Evolutionary conservation across 2,888 invertebrate species (phyloP), one percentile per base, ranked within the genome.

Genomic region (Hemithea aestivaria): DNA sequence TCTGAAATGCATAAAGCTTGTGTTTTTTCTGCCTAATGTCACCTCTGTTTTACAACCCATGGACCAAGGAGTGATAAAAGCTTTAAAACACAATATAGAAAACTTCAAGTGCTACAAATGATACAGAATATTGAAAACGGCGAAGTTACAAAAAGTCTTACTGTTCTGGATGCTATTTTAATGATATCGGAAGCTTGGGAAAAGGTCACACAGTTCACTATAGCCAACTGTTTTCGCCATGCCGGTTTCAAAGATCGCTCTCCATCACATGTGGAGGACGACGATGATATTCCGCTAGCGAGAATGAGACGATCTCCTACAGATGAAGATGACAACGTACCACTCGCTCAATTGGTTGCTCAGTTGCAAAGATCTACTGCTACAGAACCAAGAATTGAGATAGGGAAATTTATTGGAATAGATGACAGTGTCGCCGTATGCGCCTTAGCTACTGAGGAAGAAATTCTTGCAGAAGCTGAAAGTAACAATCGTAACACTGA

Each of bases 141-240:
- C 5, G 5, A 2, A 16, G 5, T 4, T 16, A 2, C 2, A 5
- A 16, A 16, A 4, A 16, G 16, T 5, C 32, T 54, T 35, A 35
- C 7, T 20, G 30, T 58, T 47, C 46, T 58, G 10, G 54, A 57
- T 45, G 61, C 58, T 40, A 57, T 58, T 40, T 40, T 51, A 36
- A 54, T 57, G 56, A 48, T 57, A 38, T 44, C 48, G 31, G 56
- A 58, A 56, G 53, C 56, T 34, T 62, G 56, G 61, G 47, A 56
- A 48, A 48, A 53, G 20, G 46, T 61, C 37, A 40, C 45, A 40
- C 44, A 48, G 35, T 45, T 34, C 26, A 56, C 51, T 37, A 56
- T 57, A 48, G 43, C 41, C 10, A 57, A 58, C 35, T 56, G 53
- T 41, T 61, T 56, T 48, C 32, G 47, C 28, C 52, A 53, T 48